Conservation (phyloP, 2,797 vertebrate genomes). For the Poecilia wingei region DNA sequence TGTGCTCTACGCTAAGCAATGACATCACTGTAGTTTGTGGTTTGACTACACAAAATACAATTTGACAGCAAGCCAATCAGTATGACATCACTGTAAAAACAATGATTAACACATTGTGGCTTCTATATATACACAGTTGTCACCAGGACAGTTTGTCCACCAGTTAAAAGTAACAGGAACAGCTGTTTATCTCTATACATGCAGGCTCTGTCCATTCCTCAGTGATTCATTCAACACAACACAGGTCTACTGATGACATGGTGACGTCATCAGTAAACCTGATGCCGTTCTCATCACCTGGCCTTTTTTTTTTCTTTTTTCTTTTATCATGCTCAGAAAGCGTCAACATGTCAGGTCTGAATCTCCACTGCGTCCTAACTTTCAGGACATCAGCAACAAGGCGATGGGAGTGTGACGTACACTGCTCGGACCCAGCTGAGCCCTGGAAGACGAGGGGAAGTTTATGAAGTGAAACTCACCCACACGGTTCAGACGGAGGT, state of each 20-base stretch:
- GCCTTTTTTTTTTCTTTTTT: too few relatives aligned
- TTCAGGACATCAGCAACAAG: background rate
- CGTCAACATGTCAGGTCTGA: background rate
- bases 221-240: background rate
- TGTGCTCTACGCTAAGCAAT: background rate
- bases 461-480: slow-evolving; percentile 64
- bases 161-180: background rate
- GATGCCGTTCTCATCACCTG: slow-evolving; percentile 16
- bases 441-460: slow-evolving; percentile 2
- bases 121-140: background rate
- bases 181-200: background rate
- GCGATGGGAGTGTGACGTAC: background rate
- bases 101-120: background rate
- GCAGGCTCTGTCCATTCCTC: background rate
- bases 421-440: background rate
- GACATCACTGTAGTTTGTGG: background rate
- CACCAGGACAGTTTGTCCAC: slow-evolving; percentile 1
- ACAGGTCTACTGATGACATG: too few relatives aligned
- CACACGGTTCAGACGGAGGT: slow-evolving; percentile 26
- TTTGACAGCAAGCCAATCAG: background rate
- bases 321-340: background rate
- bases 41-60: background rate
- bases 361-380: background rate
- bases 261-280: slow-evolving; percentile 48
- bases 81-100: background rate